A percentile compares a stretch with the other conserved stretches of the same genome.
Evolutionary conservation across 2,113 vertebrate species (phyloP).

Genomic region (Picathartes gymnocephalus): DNA sequence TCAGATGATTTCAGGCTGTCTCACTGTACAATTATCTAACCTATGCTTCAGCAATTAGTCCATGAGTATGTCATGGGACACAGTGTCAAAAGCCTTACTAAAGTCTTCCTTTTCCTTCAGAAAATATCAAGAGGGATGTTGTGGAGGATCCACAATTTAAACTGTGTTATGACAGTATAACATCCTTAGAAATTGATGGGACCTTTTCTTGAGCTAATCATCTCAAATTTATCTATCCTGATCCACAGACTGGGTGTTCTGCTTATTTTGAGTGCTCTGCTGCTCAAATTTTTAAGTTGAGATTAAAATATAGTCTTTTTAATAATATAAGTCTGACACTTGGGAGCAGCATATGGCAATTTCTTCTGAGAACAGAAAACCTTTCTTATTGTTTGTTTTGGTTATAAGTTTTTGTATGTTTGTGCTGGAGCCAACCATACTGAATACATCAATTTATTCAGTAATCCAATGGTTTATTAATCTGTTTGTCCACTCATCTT

Average conservation of each 20-base stretch:
- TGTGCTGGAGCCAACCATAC: not conserved
- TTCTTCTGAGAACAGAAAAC: not conserved
- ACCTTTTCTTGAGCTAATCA: not conserved
- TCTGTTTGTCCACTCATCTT: not conserved
- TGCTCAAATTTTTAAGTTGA: not conserved
- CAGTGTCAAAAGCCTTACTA: not conserved
- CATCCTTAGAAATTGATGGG: not conserved
- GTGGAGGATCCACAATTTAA: not conserved
- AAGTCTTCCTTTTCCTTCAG: not conserved
- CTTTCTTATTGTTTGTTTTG: not conserved
- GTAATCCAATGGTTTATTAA: not conserved
- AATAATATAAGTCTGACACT: not conserved
- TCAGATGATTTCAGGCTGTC: not conserved
- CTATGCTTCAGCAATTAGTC: not conserved
- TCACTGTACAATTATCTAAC: not conserved
- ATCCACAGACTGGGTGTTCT: not conserved
- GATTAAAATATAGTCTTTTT: not conserved
- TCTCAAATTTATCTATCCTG: not conserved
- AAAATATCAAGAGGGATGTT: not conserved
- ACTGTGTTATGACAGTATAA: not conserved
- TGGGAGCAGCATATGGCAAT: not conserved
- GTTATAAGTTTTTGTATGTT: not conserved
- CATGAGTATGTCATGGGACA: not conserved
- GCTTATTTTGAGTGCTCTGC: not conserved
- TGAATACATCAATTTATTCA: not conserved